Base-by-base conservation (phyloP, 2,888 invertebrate species). In the Stenodema calcarata region DNA sequence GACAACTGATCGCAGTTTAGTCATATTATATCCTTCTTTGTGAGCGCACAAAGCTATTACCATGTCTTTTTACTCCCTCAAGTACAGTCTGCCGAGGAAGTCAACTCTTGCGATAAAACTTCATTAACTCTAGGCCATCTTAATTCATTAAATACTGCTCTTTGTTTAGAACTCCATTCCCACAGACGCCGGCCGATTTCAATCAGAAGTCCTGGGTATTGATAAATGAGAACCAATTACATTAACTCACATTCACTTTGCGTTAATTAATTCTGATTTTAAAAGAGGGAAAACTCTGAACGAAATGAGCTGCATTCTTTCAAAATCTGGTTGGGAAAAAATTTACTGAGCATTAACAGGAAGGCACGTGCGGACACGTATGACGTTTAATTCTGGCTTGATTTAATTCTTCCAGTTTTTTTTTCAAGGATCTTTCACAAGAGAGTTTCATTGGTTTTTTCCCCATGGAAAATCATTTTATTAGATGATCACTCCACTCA, bases 1-100 rank as follows among this genome's bases (percentile, higher is more conserved):
- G 88, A 88, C 88, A 88, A 87, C 88, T 87, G 88, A 88, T 88
- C 88, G 86, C 86, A 79, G 88, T 86, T 88, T 87, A 88, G 88
- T 88, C 88, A 88, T 86, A 88, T 88, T 88, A 88, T 83, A 86
- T 86, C 81, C 86, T 88, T 86, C 87, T 87, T 88, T 88, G 87
- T 83, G 80, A 35, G 69, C 14, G 47, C 73, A 54, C 88, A 87
- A 88, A 88, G 88, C 88, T 88, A 88, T 88, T 88, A 88, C 86
- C 88, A 88, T 88, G 87, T 87, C 88, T 84, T 88, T 88, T 87
- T 87, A 73, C 54, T 41, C 83, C 83, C 27, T 41, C 86, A 50
- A 82, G 86, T 86, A 86, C 78, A 86, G 86, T 86, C 85, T 30
- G 86, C 44, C 54, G 62, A 86, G 69, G 69, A 86, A 86, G 86